These are phyloP conservation scores for Eilema depressum DNA, from an alignment of 2,888 invertebrate genomes.

Conservation along the genomic window DNA sequence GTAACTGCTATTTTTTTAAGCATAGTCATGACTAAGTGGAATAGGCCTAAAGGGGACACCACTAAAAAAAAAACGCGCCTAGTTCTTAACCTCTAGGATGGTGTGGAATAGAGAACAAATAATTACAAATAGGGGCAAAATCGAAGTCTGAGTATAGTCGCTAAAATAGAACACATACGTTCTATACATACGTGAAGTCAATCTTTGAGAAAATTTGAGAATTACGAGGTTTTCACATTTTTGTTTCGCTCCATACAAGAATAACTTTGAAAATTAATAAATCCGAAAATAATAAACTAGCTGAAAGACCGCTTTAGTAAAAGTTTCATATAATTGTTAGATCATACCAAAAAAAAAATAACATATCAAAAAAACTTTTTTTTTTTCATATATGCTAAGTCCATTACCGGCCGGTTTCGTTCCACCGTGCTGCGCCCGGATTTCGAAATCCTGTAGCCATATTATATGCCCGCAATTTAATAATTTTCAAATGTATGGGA, in stretches of 20 bases:
- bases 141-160: not conserved
- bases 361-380: too few species aligned
- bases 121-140: not conserved
- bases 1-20: too few species aligned
- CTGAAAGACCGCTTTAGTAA: not conserved
- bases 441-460: too few species aligned
- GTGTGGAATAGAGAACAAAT: not conserved
- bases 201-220: not conserved
- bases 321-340: too few species aligned
- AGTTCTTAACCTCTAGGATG: conserved; percentile 1
- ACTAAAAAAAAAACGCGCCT: not conserved
- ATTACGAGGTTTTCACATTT: not conserved
- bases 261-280: not conserved
- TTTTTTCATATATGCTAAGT: too few species aligned
- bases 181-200: not conserved
- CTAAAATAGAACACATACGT: not conserved
- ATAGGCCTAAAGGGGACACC: not conserved
- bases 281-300: not conserved
- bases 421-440: too few species aligned
- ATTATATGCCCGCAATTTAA: too few species aligned
- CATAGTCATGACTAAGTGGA: too few species aligned
- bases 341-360: too few species aligned
- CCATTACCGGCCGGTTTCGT: too few species aligned
- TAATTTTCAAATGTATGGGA: too few species aligned
- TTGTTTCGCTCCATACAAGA: not conserved